Conservation (phyloP, 2,113 vertebrate species). For the Cynopterus brachyotis region DNA sequence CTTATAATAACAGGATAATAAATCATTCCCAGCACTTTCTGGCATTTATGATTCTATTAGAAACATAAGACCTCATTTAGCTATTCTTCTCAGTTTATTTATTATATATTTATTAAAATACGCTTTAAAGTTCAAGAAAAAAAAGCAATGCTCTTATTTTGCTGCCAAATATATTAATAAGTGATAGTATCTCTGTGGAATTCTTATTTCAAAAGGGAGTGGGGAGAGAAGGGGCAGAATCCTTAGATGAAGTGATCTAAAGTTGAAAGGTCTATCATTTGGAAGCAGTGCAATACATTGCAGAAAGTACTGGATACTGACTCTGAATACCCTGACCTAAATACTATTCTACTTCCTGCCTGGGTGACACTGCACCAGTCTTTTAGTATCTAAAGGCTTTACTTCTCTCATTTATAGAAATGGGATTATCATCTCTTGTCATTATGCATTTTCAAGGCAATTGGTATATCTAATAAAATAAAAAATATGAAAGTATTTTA, state of each 20-base stretch:
- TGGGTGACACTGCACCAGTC: neutral
- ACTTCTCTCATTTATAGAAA: neutral
- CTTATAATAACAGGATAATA: constrained; percentile 86
- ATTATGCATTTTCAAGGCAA: neutral
- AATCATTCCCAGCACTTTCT: constrained; percentile 82
- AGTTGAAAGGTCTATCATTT: neutral
- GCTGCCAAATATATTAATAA: constrained; percentile 73
- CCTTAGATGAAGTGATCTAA: constrained; percentile 27
- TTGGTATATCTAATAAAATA: constrained; percentile 43
- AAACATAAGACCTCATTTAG: constrained; percentile 79
- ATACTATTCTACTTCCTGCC: neutral
- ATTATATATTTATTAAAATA: constrained; percentile 82
- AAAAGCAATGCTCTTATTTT: constrained; percentile 60
- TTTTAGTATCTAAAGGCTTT: neutral
- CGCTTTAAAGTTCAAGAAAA: constrained; percentile 80
- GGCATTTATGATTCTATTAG: constrained; percentile 84
- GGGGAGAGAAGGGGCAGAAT: constrained; percentile 43
- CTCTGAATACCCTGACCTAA: neutral
- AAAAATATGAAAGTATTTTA: constrained; percentile 10
- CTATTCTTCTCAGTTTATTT: constrained; percentile 78
- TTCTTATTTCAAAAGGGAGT: constrained; percentile 60
- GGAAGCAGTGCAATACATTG: too few species aligned
- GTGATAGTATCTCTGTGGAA: constrained; percentile 66
- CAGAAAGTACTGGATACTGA: neutral
- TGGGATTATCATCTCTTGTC: neutral